Evolutionary conservation across 2,888 invertebrate species (phyloP).

Genomic region (Agrochola macilenta): DNA sequence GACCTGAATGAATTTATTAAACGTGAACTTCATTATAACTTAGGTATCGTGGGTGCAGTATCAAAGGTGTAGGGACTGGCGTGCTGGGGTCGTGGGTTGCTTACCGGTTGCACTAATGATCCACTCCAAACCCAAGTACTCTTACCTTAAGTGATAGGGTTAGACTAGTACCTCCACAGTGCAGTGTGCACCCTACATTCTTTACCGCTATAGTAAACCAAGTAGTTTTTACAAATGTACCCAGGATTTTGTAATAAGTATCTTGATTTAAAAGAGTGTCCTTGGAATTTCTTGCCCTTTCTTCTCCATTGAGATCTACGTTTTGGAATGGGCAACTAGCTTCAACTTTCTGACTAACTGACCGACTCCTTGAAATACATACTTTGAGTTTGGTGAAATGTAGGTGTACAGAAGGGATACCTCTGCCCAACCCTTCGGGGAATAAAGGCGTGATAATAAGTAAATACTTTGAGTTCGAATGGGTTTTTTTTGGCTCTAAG

Average conservation of each 20-base stretch:
- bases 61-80: not conserved
- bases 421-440: too few species aligned
- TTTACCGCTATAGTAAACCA: too few species aligned
- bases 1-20: too few species aligned
- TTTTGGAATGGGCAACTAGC: not conserved
- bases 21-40: not conserved
- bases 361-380: not conserved
- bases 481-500: not conserved
- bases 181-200: not conserved
- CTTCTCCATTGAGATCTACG: not conserved
- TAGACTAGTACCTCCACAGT: not conserved
- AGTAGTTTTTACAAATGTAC: not conserved
- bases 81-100: not conserved
- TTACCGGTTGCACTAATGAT: constrained; percentile 1
- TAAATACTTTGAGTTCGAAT: not conserved
- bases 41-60: not conserved
- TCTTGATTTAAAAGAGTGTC: not conserved
- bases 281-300: not conserved
- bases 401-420: too few species aligned
- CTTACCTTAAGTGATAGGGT: not conserved
- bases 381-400: not conserved
- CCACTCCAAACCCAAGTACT: not conserved
- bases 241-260: not conserved
- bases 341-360: not conserved
- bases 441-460: too few species aligned